Base-by-base conservation (phyloP, 1,140 invertebrate genomes). In the Drosophila pruinosa region DNA sequence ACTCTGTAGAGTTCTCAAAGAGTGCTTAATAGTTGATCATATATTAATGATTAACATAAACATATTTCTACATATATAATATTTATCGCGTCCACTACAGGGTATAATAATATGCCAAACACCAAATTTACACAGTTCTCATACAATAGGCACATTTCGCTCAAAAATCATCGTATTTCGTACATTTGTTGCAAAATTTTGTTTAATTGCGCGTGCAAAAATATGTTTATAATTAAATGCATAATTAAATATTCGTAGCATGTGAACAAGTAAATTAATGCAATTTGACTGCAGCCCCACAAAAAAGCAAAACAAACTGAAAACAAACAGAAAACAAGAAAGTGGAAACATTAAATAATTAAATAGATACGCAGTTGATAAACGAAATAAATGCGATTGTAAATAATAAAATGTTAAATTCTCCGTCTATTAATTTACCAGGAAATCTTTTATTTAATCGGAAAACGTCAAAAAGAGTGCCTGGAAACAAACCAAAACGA, bases 121-220 rank as follows among this genome's bases (percentile, higher is more conserved):
- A 34, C n/a, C n/a, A n/a, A n/a, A n/a, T n/a, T n/a, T n/a, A n/a
- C 28, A 31, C 28, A 10, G 2, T 31, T 31, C 6, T 0, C 0
- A 31, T 10, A 31, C 8, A 7, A 31, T 10, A 8, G 28, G 28
- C 28, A 22, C 19, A 24, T 22, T 12, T 2, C 10, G 43, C 10
- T 12, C 22, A 21, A 61, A 67, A 52, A 43, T 22, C n/a, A 43
- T 34, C 26, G 24, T 48, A 57, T 48, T 57, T 48, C 28, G 43
- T 31, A 57, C 19, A 48, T 58, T 50, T 67, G 45, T 34, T 58
- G 34, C 53, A 24, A 31, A 48, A 64, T 28, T 28, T 64, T 56
- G 67, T 70, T 70, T 48, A 70, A 70, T 70, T 64, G 59, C 59
- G 59, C 67, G 59, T 70, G 50, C 59, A 50, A 64, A 56, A 47